Percentiles rank a stretch among this genome's conserved stretches.
These are phyloP conservation scores for Rotaria socialis DNA, from an alignment of 2,888 invertebrate genomes.

Conservation along the genomic window DNA sequence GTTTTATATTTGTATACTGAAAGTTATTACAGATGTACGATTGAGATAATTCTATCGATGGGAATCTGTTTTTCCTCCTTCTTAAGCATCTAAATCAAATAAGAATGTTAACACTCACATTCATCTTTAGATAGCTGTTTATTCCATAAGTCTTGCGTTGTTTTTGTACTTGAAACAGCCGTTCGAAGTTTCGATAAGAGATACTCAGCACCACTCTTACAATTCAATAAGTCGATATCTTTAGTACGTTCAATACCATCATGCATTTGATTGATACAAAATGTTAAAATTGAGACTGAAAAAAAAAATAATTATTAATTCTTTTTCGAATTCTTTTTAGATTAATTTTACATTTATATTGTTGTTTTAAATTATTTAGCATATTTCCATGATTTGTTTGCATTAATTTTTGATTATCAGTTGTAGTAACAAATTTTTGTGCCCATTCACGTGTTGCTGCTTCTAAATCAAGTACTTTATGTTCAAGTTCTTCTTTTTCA, in stretches of 20 bases:
- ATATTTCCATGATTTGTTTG: conserved; percentile 25
- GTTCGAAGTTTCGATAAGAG: conserved; percentile 40
- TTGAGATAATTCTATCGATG: too few species aligned
- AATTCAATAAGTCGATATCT: conserved; percentile 42
- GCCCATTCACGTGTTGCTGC: conserved; percentile 9
- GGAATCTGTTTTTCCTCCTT: too few species aligned
- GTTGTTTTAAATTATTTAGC: conserved; percentile 4
- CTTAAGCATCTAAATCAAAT: too few species aligned
- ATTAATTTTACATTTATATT: conserved; percentile 5
- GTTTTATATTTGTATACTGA: too few species aligned
- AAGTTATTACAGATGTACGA: too few species aligned
- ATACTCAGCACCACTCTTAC: conserved; percentile 46
- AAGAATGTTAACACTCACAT: neutral
- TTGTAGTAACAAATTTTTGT: neutral
- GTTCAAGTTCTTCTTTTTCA: conserved; percentile 42
- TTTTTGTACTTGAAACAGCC: neutral
- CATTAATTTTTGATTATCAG: conserved; percentile 18
- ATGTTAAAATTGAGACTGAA: neutral
- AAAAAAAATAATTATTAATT: neutral
- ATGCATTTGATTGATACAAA: conserved; percentile 32
- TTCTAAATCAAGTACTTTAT: neutral
- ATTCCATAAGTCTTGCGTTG: conserved; percentile 25
- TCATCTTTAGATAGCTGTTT: neutral
- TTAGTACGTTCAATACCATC: conserved; percentile 35
- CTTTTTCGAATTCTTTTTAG: neutral